Base-by-base conservation (phyloP, 1,140 invertebrate genomes). In the Pseudomyrmex flavicornis region DNA sequence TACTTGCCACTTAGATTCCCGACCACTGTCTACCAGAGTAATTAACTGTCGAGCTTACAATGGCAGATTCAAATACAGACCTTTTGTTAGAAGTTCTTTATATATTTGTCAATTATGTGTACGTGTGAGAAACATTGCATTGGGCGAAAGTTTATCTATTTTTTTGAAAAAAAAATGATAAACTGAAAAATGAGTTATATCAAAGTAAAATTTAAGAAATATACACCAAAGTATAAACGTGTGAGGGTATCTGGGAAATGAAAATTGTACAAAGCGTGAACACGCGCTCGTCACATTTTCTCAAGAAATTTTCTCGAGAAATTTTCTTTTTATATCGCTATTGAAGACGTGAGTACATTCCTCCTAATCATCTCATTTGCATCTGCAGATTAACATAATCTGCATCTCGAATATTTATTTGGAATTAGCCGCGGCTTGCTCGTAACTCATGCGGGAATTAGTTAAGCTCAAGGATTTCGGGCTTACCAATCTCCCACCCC, bases 341-440 rank as follows among this genome's bases (percentile, higher is more conserved):
- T 59, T 46, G 54, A 48, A 56, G 22, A 26, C 17, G 17, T 82
- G 62, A 62, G 65, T 85, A 72, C 69, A 82, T 82, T 82, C 70
- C 59, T 73, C 50, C 73, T 91, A 88, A 69, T 85, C 90, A 89
- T 89, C 90, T 93, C 92, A 93, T 93, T 92, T 93, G 92, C 93
- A 93, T 93, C 89, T 87, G 63, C 68, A 85, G 93, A 94, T 94
- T 94, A 94, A 91, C 93, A 94, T 94, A 94, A 94, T 94, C 93
- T 94, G 93, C 93, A 93, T 93, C 90, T 88, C 90, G 93, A 94
- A 94, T 94, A 94, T 94, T 94, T 94, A 94, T 94, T 93, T 90
- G 94, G 93, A 93, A 94, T 94, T 94, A 94, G 92, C 91, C 84
- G 88, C 68, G 88, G 91, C 87, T 88, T 84, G 90, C 90, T 90